Percentiles rank a stretch among this genome's conserved stretches.
phyloP scores from a whole-genome alignment of 2,888 invertebrate genomes.

The Noctua comes region DNA sequence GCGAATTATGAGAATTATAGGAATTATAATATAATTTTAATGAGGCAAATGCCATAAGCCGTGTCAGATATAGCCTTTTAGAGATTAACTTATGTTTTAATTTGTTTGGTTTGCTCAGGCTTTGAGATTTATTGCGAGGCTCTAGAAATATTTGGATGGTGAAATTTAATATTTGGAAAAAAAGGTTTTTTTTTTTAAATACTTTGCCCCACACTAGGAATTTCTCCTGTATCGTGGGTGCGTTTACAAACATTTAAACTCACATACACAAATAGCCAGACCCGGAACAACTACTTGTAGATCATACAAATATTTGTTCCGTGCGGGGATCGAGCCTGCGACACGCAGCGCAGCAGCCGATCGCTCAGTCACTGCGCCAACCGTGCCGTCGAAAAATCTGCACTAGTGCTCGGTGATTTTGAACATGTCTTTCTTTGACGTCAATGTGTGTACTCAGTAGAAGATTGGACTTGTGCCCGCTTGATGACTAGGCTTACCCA shows the following conservation, averaged over 20 bases:
- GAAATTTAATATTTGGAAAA: neutral
- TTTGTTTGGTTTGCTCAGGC: constrained; percentile 37
- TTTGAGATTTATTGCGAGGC: constrained; percentile 15
- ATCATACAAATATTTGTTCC: no score
- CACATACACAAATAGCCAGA: no score
- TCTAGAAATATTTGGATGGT: neutral
- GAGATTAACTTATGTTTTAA: constrained; percentile 50
- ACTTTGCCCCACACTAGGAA: no score
- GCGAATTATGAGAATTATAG: constrained; percentile 49
- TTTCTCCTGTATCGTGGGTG: no score
- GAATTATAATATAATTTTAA: constrained; percentile 55
- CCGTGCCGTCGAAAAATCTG: no score
- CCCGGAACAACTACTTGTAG: no score
- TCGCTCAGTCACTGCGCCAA: no score
- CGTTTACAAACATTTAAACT: no score
- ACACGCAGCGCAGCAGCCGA: no score
- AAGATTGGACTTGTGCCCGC: neutral
- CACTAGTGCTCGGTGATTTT: neutral
- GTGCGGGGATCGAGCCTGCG: no score
- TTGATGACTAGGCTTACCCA: neutral
- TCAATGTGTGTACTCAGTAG: neutral
- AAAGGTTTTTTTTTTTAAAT: no score
- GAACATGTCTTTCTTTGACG: neutral
- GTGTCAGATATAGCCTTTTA: constrained; percentile 33
- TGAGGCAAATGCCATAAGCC: constrained; percentile 41